Base-by-base conservation (phyloP, 2,113 vertebrate genomes). In the Electrona antarctica region DNA sequence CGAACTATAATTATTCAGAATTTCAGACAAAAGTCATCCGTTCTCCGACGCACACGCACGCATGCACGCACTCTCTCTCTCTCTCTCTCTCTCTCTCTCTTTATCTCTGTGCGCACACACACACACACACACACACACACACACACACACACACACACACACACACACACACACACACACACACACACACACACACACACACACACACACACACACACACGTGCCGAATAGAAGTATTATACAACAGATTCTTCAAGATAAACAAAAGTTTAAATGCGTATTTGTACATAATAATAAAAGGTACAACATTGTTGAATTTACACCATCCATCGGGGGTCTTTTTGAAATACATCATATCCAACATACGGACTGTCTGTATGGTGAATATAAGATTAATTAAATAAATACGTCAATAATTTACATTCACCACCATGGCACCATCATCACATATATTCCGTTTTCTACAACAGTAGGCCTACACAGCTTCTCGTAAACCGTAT, bases 321-420 rank as follows among this genome's bases (percentile, higher is more conserved):
- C 88, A 84, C 79, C 83, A 85, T 69, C 21, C 21, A 41, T 41
- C 67, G 54, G 59, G 21, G 13, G 12, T 55, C 58, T 77, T 69
- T 51, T 81, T 77, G 33, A 73, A 68, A 82, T 88, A 89, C 83
- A 83, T 81, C 76, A 89, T 87, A 85, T 84, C 83, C 75, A 85
- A 74, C 74, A 62, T 71, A 89, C 79, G 66, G 52, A 87, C 61
- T 21, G 21, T 21, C 21, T 21, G 74, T 60, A 13, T 75, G 33
- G 33, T 41, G 33, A 73, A 84, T 85, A 89, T 84, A 88, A 85
- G 71, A 64, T 69, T 71, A 82, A 64, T 69, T 71, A 82, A 79
- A 84, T 82, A 84, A 86, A 79, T 83, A 77, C 69, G 81, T 66
- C 76, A 59, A 84, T 76, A 69, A 83, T 86, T 86, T 88, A 91